phyloP scores from a whole-genome alignment of 2,113 vertebrate species.

The Paramormyrops kingsleyae region DNA sequence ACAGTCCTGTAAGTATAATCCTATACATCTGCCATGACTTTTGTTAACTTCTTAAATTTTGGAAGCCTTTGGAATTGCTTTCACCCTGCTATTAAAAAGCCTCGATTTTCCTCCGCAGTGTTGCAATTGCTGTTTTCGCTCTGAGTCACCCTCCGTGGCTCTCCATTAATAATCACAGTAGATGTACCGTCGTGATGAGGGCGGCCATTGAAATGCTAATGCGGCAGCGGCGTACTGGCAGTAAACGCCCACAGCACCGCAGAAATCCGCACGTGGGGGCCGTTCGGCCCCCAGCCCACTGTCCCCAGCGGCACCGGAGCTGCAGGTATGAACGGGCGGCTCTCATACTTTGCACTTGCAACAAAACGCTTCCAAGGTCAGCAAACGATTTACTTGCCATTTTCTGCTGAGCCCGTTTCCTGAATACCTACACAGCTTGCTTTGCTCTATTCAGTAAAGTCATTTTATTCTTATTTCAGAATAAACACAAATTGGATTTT shows the following conservation, averaged over 20 bases:
- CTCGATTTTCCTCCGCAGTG: not conserved
- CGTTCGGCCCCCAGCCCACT: not conserved
- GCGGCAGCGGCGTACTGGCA: not conserved
- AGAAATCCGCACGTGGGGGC: not conserved
- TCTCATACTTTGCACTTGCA: not conserved
- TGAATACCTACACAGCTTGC: not conserved
- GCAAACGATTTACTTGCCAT: not conserved
- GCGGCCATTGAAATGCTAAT: conserved; percentile 14
- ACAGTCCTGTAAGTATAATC: not conserved
- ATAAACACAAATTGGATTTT: not conserved
- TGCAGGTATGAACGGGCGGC: not conserved
- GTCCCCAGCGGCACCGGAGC: not conserved
- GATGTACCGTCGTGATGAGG: not conserved
- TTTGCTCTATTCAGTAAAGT: not conserved
- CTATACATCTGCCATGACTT: not conserved
- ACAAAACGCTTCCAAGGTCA: not conserved
- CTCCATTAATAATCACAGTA: conserved; percentile 10
- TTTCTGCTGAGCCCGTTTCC: not conserved
- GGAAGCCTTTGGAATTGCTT: not conserved
- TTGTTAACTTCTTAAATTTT: not conserved
- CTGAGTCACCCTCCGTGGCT: not conserved
- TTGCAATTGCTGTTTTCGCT: not conserved
- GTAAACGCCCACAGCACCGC: not conserved
- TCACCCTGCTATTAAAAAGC: not conserved
- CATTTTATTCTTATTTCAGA: not conserved